phyloP scores from a whole-genome alignment of 2,113 vertebrate genomes.

The Bujurquina vittata region DNA sequence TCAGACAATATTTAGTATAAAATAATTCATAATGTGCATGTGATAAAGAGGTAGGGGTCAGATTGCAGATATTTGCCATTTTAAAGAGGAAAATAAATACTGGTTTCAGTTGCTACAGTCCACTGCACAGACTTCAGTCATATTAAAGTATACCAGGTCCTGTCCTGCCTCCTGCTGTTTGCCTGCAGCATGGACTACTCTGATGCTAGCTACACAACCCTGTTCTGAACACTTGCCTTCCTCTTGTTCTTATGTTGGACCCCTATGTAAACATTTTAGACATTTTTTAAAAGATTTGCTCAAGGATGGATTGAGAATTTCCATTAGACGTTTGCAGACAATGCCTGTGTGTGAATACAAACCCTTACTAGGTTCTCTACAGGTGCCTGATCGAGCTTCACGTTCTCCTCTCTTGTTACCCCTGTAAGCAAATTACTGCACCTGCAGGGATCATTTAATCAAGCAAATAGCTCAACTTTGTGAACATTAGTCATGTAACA shows the following conservation, averaged over 20 bases:
- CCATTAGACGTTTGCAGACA: neutral
- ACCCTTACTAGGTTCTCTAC: neutral
- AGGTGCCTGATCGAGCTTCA: neutral
- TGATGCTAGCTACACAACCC: neutral
- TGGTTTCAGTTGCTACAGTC: neutral
- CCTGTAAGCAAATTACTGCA: neutral
- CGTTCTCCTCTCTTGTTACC: neutral
- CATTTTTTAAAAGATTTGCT: neutral
- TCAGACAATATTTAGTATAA: neutral
- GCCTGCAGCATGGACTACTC: neutral
- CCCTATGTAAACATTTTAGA: neutral
- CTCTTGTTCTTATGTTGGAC: neutral
- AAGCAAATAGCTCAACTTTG: constrained; percentile 4
- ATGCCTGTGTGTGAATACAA: neutral
- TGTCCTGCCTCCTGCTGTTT: constrained; percentile 32
- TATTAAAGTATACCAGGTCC: neutral
- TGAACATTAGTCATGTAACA: neutral
- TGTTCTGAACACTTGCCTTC: neutral
- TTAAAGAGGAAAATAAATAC: neutral
- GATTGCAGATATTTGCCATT: neutral
- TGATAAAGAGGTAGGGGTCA: neutral
- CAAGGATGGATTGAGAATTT: neutral
- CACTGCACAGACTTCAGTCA: neutral
- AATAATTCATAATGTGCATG: neutral
- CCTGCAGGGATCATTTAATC: neutral